A percentile compares a stretch with the other conserved stretches of the same genome.
Evolutionary conservation across 2,888 invertebrate species (phyloP).

Genomic region (Melieria crassipennis): DNA sequence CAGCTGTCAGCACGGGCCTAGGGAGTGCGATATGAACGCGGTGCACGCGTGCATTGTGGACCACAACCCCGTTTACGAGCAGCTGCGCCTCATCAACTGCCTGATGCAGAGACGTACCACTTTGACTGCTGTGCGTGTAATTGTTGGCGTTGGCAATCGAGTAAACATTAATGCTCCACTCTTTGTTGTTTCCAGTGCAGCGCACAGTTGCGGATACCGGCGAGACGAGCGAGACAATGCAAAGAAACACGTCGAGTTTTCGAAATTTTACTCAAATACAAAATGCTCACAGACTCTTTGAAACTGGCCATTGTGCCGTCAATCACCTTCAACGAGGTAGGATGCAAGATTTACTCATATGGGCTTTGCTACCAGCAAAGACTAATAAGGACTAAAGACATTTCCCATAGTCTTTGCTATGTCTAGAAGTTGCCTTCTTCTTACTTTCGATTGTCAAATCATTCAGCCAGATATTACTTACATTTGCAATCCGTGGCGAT

Average conservation of each 20-base stretch:
- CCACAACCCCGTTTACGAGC: conserved; percentile 46
- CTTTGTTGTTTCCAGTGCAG: conserved; percentile 31
- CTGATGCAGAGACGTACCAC: conserved; percentile 50
- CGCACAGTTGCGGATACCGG: conserved; percentile 50
- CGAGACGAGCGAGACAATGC: conserved; percentile 55
- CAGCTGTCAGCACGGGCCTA: conserved; percentile 58
- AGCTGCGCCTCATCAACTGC: conserved; percentile 58
- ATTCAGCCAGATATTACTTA: no score
- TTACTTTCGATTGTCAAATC: no score
- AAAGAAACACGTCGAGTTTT: conserved; percentile 53
- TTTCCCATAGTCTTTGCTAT: no score
- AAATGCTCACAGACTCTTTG: conserved; percentile 49
- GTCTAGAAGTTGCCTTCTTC: no score
- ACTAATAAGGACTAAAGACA: no score
- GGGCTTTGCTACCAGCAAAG: no score
- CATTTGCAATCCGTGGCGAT: no score
- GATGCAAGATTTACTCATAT: conserved; percentile 33
- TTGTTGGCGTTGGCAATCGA: not conserved
- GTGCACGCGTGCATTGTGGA: conserved; percentile 63
- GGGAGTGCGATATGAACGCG: conserved; percentile 62
- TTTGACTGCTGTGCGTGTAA: conserved; percentile 46
- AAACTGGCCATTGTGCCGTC: conserved; percentile 60
- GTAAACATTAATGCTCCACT: no score
- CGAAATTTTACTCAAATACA: no score
- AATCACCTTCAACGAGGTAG: conserved; percentile 58